phyloP scores from a whole-genome alignment of 2,888 invertebrate genomes.

The Tiliacea citrago region DNA sequence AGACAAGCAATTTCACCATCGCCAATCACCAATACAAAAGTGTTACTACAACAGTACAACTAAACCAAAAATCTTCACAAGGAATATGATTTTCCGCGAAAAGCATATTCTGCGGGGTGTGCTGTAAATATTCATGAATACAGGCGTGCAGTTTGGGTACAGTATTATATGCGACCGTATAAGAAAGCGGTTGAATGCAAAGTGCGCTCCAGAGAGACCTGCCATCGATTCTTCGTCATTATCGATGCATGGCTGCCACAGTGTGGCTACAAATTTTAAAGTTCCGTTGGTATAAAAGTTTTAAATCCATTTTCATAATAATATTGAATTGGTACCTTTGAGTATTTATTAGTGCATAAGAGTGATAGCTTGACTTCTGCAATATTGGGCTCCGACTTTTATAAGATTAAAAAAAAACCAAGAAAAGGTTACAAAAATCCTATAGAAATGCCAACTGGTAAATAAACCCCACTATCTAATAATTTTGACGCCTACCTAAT shows the following conservation, averaged over 20 bases:
- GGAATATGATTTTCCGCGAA: conserved; percentile 58
- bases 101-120: conserved; percentile 70
- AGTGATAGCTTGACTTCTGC: neutral
- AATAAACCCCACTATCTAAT: neutral
- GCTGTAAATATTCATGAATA: conserved; percentile 78
- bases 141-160: conserved; percentile 68
- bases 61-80: conserved; percentile 32
- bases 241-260: conserved; percentile 66
- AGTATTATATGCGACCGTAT: conserved; percentile 72
- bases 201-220: conserved; percentile 69
- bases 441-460: neutral
- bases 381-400: too few relatives aligned
- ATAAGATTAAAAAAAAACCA: too few relatives aligned
- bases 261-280: conserved; percentile 39
- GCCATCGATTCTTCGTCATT: conserved; percentile 69
- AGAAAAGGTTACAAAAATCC: neutral
- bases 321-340: neutral
- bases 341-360: neutral
- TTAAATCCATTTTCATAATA: neutral
- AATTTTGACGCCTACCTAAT: neutral
- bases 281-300: conserved; percentile 21
- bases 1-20: neutral
- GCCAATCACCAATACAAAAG: conserved; percentile 6
- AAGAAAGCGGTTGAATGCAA: conserved; percentile 76
- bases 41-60: conserved; percentile 4